These are phyloP conservation scores for Knipowitschia caucasica DNA, from an alignment of 2,797 vertebrate genomes.

Conservation along the genomic window DNA sequence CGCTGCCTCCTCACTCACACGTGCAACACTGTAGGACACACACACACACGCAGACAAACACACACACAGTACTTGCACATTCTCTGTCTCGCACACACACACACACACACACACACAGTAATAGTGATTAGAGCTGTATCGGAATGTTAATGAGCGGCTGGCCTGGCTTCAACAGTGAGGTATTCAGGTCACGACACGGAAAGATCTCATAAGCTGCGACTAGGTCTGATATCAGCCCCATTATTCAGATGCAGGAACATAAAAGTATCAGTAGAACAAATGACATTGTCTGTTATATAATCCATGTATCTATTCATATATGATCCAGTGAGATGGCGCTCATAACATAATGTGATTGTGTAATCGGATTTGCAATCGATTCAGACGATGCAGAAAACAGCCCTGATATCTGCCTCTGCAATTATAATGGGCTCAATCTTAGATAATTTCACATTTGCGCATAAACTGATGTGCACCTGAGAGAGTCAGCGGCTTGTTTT, in stretches of 20 bases:
- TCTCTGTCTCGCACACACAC: conserved; percentile 10
- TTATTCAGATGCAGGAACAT: conserved; percentile 12
- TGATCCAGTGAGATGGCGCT: neutral
- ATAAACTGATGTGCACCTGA: conserved; percentile 26
- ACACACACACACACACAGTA: conserved; percentile 9
- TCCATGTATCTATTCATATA: neutral
- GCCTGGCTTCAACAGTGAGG: conserved; percentile 52
- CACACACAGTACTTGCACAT: conserved; percentile 6
- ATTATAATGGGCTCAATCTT: conserved; percentile 28
- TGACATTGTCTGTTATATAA: neutral
- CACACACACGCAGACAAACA: conserved; percentile 8
- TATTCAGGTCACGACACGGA: conserved; percentile 71
- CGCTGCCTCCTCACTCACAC: conserved; percentile 27
- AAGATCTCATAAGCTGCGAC: conserved; percentile 43
- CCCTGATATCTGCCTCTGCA: neutral
- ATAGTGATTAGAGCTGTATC: conserved; percentile 56
- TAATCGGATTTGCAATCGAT: neutral
- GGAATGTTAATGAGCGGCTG: conserved; percentile 75
- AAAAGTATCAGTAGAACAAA: conserved; percentile 9
- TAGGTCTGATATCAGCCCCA: conserved; percentile 27
- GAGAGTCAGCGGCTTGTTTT: conserved; percentile 38
- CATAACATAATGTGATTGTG: neutral
- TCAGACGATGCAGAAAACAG: neutral
- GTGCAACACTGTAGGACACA: conserved; percentile 20
- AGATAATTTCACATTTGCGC: conserved; percentile 19